Evolutionary conservation across 2,113 vertebrate species (phyloP).

Genomic region (Micromys minutus): DNA sequence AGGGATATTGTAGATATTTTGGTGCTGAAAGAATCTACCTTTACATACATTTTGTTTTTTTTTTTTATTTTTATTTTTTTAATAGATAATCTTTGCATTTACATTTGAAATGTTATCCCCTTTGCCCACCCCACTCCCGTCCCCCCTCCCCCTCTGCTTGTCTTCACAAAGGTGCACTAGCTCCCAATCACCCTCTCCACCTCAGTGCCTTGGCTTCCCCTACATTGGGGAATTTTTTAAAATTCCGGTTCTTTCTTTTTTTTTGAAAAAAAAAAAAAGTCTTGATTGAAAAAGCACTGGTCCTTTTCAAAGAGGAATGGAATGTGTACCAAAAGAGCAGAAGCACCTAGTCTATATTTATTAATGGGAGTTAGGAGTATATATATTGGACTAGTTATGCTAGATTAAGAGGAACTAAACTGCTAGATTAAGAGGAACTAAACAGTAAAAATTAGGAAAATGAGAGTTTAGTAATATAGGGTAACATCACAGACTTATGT

Average conservation of each 20-base stretch:
- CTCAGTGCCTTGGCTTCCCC: too few species aligned
- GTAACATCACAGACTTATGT: background rate
- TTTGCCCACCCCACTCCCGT: too few species aligned
- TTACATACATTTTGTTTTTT: too few species aligned
- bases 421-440: too few species aligned
- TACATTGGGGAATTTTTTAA: too few species aligned
- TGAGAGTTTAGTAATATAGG: background rate
- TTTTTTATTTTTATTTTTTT: too few species aligned
- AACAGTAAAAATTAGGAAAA: background rate
- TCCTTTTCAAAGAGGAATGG: background rate
- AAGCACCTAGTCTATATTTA: background rate
- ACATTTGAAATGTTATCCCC: too few species aligned
- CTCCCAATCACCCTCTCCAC: too few species aligned
- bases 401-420: background rate
- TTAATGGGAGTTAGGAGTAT: background rate
- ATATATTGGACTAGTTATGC: background rate
- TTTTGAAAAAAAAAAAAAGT: background rate
- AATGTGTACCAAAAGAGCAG: background rate
- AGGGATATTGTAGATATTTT: background rate
- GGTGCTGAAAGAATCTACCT: background rate
- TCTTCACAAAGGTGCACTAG: too few species aligned
- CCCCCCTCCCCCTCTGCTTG: too few species aligned
- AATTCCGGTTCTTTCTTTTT: too few species aligned
- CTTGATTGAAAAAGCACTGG: background rate
- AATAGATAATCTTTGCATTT: too few species aligned